These are phyloP conservation scores for Chirona hameri DNA, from an alignment of 2,888 invertebrate species.

Conservation along the genomic window DNA sequence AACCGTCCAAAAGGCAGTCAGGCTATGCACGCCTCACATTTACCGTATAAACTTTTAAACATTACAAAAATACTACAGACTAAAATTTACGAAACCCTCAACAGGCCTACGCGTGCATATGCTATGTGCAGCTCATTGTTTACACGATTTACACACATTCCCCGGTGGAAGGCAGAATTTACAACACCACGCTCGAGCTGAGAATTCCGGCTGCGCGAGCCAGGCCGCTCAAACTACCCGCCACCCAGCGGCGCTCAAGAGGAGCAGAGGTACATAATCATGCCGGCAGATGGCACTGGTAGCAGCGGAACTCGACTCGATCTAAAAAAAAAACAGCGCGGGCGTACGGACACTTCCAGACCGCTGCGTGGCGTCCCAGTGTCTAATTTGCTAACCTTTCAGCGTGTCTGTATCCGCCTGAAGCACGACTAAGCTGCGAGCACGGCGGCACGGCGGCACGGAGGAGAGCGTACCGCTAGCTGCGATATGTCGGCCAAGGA, in stretches of 20 bases:
- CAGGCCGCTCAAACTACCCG: no score
- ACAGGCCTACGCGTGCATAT: neutral
- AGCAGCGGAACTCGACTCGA: no score
- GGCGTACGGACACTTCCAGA: neutral
- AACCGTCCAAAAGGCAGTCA: neutral
- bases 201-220: no score
- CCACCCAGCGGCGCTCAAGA: no score
- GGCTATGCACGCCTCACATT: neutral
- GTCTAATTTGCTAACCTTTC: neutral
- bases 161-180: neutral
- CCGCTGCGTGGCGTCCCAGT: neutral
- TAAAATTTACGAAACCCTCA: neutral
- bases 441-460: neutral
- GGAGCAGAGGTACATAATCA: no score
- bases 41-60: neutral
- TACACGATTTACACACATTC: neutral
- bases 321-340: neutral
- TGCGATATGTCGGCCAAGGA: no score
- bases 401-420: no score
- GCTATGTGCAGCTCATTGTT: neutral
- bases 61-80: neutral
- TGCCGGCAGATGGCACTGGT: no score
- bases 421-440: no score
- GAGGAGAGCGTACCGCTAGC: no score
- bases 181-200: no score